Evolutionary conservation across 2,113 vertebrate species (phyloP).

Genomic region (Corydoras maculifer): DNA sequence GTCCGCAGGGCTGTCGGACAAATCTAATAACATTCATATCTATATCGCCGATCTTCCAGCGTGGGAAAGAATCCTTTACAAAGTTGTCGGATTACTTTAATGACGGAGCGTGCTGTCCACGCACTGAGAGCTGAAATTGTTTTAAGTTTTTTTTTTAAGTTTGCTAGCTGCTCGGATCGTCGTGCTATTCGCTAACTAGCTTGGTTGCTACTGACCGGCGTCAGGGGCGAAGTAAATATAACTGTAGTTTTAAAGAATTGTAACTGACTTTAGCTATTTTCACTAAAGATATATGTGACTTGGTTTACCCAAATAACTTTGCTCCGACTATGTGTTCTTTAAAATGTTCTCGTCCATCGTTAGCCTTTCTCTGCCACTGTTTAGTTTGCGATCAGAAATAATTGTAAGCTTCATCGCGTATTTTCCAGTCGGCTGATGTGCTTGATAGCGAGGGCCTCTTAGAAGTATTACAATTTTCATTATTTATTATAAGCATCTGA

Average conservation of each 20-base stretch:
- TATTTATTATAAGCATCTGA: background rate
- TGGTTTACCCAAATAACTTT: background rate
- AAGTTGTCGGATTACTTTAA: background rate
- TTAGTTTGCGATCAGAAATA: background rate
- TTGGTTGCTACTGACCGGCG: background rate
- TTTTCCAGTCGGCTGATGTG: background rate
- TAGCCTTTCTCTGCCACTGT: background rate
- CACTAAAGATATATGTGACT: background rate
- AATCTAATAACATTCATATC: background rate
- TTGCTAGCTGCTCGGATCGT: background rate
- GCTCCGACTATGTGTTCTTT: background rate
- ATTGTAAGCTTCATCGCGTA: slow-evolving; percentile 2
- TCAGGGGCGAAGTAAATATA: background rate
- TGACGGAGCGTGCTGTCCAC: too few species aligned
- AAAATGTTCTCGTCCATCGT: background rate
- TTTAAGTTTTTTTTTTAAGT: too few species aligned
- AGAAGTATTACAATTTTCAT: background rate
- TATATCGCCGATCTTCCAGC: background rate
- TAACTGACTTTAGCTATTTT: background rate
- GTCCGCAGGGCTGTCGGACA: slow-evolving; percentile 3
- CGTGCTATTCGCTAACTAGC: slow-evolving; percentile 4
- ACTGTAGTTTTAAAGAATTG: background rate
- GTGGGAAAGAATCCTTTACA: background rate
- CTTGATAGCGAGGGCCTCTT: background rate
- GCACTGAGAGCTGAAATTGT: too few species aligned